phyloP scores from a whole-genome alignment of 2,888 invertebrate genomes.

The Anticlea derivata region DNA sequence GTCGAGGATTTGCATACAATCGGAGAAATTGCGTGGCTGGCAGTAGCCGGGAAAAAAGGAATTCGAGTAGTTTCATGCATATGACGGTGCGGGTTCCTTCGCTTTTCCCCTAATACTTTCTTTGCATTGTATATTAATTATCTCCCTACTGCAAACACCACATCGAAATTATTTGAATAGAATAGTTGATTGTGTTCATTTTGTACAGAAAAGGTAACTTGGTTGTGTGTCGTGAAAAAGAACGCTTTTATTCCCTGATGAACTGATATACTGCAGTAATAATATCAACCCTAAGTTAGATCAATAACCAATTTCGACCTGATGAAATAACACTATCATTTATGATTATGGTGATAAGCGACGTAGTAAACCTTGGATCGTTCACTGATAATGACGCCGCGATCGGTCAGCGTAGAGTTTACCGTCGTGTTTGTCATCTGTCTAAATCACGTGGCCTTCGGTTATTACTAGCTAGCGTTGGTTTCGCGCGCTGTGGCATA shows the following conservation, averaged over 20 bases:
- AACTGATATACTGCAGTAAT: neutral
- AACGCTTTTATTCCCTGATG: neutral
- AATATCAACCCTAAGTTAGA: neutral
- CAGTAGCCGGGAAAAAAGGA: constrained; percentile 63
- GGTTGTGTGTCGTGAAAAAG: neutral
- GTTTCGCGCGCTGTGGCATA: constrained; percentile 72
- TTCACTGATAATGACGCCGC: constrained; percentile 55
- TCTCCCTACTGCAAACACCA: constrained; percentile 20
- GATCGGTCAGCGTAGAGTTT: constrained; percentile 61
- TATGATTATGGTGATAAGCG: constrained; percentile 30
- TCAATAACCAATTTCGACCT: constrained; percentile 7
- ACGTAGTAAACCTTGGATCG: constrained; percentile 45
- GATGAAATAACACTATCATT: constrained; percentile 24
- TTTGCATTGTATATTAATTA: constrained; percentile 23
- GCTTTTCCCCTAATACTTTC: constrained; percentile 43
- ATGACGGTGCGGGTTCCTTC: constrained; percentile 52
- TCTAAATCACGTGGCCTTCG: constrained; percentile 78
- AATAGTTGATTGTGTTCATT: too few species aligned
- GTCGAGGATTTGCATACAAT: constrained; percentile 80
- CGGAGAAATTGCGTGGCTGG: constrained; percentile 77
- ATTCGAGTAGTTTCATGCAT: constrained; percentile 68
- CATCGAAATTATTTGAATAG: constrained; percentile 13
- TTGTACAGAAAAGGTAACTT: neutral
- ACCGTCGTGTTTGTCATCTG: constrained; percentile 73
- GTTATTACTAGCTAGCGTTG: constrained; percentile 66